phyloP scores from a whole-genome alignment of 2,113 vertebrate genomes.

The Pteronura brasiliensis region DNA sequence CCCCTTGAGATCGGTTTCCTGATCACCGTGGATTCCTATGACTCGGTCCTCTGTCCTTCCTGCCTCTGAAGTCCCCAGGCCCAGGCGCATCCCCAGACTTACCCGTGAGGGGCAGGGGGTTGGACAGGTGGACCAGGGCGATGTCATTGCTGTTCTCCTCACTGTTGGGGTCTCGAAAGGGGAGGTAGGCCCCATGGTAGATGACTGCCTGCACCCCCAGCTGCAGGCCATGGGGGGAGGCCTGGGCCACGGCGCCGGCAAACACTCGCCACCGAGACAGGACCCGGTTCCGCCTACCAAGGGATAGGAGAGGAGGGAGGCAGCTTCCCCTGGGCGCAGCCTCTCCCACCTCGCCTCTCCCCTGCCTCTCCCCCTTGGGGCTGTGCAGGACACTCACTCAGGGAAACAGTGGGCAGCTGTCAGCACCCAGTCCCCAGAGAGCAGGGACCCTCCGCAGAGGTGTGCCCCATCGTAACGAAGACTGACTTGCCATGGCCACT shows the following conservation, averaged over 20 bases:
- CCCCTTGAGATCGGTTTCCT: background rate
- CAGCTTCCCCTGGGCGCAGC: background rate
- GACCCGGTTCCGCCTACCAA: constrained; percentile 86
- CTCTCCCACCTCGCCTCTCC: rapidly evolving
- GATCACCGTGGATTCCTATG: background rate
- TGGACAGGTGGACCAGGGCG: constrained; percentile 87
- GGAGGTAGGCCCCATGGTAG: constrained; percentile 91
- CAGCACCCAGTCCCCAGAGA: constrained; percentile 91
- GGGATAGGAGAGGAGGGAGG: background rate
- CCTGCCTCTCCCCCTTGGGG: background rate
- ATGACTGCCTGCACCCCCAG: constrained; percentile 88
- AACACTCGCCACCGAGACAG: constrained; percentile 88
- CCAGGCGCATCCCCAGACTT: background rate
- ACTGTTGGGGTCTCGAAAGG: constrained; percentile 89
- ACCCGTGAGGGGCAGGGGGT: constrained; percentile 89
- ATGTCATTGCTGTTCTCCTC: constrained; percentile 95
- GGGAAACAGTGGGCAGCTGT: constrained; percentile 94
- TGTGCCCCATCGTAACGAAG: constrained; percentile 89
- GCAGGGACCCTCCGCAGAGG: constrained; percentile 91
- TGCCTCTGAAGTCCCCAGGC: background rate
- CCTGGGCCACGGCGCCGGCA: constrained; percentile 88
- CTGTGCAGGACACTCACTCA: constrained; percentile 83
- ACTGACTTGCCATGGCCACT: constrained; percentile 95
- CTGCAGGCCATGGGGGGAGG: constrained; percentile 82
- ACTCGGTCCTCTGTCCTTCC: background rate